phyloP scores from a whole-genome alignment of 2,888 invertebrate genomes.

The Papilio gigon region DNA sequence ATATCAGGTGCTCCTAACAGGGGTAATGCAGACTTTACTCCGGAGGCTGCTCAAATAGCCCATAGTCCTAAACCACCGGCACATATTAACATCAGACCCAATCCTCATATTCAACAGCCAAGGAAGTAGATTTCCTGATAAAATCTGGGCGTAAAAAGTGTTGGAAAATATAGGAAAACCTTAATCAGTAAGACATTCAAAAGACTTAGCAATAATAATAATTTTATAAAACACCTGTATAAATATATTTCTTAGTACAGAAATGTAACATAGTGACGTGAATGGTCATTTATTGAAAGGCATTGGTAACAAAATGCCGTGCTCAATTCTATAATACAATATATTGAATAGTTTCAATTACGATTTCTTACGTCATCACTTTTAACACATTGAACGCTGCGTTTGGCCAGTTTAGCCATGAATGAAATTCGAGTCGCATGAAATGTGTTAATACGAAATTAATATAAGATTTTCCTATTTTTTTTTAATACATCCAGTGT shows the following conservation, averaged over 20 bases:
- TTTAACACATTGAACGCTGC: no score
- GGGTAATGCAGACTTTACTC: slow-evolving; percentile 94
- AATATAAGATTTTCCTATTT: slow-evolving; percentile 34
- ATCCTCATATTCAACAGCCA: slow-evolving; percentile 92
- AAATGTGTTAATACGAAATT: neutral
- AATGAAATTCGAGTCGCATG: neutral
- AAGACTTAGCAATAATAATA: slow-evolving; percentile 33
- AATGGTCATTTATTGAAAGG: slow-evolving; percentile 1
- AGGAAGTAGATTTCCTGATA: slow-evolving; percentile 85
- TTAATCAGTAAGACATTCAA: slow-evolving; percentile 37
- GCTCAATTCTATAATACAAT: neutral
- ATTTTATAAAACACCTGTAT: slow-evolving; percentile 32
- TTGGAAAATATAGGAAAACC: slow-evolving; percentile 26
- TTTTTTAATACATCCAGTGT: slow-evolving; percentile 43
- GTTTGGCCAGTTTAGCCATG: neutral
- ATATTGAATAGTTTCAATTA: neutral
- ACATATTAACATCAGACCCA: slow-evolving; percentile 83
- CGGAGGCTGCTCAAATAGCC: slow-evolving; percentile 93
- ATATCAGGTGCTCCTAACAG: slow-evolving; percentile 91
- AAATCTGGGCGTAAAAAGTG: slow-evolving; percentile 47
- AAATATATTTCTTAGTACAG: slow-evolving; percentile 20
- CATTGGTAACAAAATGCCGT: neutral
- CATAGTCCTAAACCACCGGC: slow-evolving; percentile 90
- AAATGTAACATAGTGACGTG: neutral
- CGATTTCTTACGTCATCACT: no score